Evolutionary conservation across 2,113 vertebrate species (phyloP), one percentile per base, ranked within the genome.

Genomic region (Columba janthina): DNA sequence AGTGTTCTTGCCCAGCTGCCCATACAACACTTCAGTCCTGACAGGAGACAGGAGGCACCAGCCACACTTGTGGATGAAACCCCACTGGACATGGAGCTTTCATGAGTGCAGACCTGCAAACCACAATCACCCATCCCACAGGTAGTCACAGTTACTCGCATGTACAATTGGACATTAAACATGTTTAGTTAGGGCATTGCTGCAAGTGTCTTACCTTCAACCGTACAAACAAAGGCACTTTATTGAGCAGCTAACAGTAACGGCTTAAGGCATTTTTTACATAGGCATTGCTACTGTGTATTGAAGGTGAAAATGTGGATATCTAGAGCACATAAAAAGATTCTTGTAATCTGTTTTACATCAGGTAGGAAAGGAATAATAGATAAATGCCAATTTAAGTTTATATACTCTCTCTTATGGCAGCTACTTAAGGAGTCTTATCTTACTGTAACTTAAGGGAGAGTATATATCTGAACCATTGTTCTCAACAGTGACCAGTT

Each of bases 71-170:
- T 0, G 0, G 32, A 16, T 56, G 40, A 85, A 71, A 28, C 40
- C 15, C 3, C 0, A 1, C 20, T 34, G 51, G 66, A 34, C 28
- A 14, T 9, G 10, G 26, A 70, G 19, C 4, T 75, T 58, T 58
- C 80, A 8, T 38, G 32, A 60, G 67, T 0, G 1, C 61, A 28
- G 32, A 65, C 22, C 44, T 48, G 44, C 42, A 18, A 51, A 40
- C 17, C 3, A 0, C 13, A 6, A 40, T 75, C 56, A 56, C 34
- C 0, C 0, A 12, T 32, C 29, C n/a, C 42, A 57, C 1, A 0
- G n/a, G 15, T 54, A 44, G 53, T 14, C n/a, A 54, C 16, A 28
- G 26, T 28, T 81, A 66, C 12, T 38, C 50, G 11, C 15, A 50
- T 0, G 1, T 61, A 38, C 26, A 72, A 56, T 5, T 36, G 5